Conservation (phyloP, 2,888 invertebrate genomes). For the Tinea pellionella region DNA sequence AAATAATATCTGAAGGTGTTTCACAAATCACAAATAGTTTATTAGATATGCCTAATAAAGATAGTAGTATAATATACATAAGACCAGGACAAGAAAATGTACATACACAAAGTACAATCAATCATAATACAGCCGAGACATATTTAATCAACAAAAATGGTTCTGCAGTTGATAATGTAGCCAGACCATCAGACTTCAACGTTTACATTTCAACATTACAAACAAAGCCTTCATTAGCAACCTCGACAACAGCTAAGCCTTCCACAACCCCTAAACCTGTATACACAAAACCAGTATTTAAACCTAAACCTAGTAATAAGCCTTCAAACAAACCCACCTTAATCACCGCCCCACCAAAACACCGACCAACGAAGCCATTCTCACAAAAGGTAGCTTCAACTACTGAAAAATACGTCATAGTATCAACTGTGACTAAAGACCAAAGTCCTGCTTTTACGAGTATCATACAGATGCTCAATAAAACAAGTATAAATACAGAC, state of each 20-base stretch:
- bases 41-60: conserved; percentile 53
- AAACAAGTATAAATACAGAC: conserved; percentile 44
- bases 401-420: conserved; percentile 62
- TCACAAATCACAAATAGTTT: conserved; percentile 68
- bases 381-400: background rate
- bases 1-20: conserved; percentile 68
- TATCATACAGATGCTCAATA: conserved; percentile 74
- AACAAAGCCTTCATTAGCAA: conserved; percentile 50
- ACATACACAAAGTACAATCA: conserved; percentile 68
- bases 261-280: conserved; percentile 53
- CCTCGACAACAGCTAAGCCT: conserved; percentile 37
- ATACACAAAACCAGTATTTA: conserved; percentile 64
- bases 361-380: background rate
- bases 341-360: conserved; percentile 19
- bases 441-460: conserved; percentile 68
- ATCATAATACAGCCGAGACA: conserved; percentile 73
- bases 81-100: conserved; percentile 41
- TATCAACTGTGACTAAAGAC: conserved; percentile 68
- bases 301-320: conserved; percentile 54
- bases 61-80: conserved; percentile 40
- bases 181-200: conserved; percentile 61
- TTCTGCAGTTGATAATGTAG: conserved; percentile 62
- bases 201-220: conserved; percentile 60
- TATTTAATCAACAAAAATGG: conserved; percentile 70
- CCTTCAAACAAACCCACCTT: conserved; percentile 29